These are phyloP conservation scores for Cheilosia pagana DNA, from an alignment of 2,888 invertebrate species.

Conservation along the genomic window DNA sequence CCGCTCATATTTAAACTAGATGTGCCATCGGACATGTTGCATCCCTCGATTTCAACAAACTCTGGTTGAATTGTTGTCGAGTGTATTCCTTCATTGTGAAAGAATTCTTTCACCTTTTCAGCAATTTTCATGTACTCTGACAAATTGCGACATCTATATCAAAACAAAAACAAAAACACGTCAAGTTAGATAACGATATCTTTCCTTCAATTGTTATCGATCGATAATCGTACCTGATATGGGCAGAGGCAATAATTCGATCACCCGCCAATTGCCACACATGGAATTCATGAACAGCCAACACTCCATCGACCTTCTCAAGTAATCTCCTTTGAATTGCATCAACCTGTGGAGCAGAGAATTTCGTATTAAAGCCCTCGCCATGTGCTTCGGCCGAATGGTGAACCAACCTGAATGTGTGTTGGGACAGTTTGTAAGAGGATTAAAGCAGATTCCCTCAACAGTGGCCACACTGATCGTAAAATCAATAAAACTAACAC, in stretches of 20 bases:
- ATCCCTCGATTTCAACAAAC: conserved; percentile 92
- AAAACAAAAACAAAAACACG: conserved; percentile 32
- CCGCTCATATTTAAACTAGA: conserved; percentile 84
- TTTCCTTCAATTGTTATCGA: conserved; percentile 7
- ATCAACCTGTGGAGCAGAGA: conserved; percentile 87
- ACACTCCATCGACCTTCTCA: conserved; percentile 95
- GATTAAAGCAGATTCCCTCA: conserved; percentile 97
- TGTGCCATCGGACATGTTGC: conserved; percentile 83
- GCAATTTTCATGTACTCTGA: conserved; percentile 99
- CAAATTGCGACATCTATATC: conserved; percentile 92
- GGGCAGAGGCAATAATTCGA: conserved; percentile 98
- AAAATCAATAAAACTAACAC: conserved; percentile 93
- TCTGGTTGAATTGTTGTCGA: conserved; percentile 99
- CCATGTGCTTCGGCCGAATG: not conserved
- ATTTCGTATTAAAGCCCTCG: not conserved
- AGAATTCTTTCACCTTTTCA: conserved; percentile 97
- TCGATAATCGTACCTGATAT: conserved; percentile 88
- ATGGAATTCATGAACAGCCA: conserved; percentile 98
- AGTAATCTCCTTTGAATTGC: conserved; percentile 94
- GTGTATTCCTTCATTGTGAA: conserved; percentile 99
- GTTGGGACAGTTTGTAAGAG: conserved; percentile 99
- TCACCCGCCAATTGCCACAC: conserved; percentile 99
- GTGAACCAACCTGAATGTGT: conserved; percentile 90
- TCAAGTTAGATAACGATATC: conserved; percentile 19
- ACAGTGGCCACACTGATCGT: conserved; percentile 94